A percentile compares a stretch with the other conserved stretches of the same genome.
phyloP scores from a whole-genome alignment of 2,113 vertebrate species.

The Mastomys natalensis region DNA sequence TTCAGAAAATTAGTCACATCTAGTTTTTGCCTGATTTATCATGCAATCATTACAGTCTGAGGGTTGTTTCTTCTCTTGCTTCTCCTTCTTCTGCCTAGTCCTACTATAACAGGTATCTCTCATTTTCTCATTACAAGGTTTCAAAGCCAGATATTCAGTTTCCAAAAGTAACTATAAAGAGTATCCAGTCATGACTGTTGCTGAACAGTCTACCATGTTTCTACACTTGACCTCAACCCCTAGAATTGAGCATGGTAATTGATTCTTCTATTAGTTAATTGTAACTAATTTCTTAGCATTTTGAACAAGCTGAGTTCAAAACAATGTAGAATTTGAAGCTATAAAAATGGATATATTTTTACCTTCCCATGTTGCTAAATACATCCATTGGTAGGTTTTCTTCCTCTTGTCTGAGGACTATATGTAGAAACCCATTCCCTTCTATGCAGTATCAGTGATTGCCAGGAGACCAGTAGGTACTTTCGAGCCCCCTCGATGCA shows the following conservation, averaged over 20 bases:
- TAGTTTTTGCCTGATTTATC: neutral
- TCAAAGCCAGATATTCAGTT: neutral
- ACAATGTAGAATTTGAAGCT: neutral
- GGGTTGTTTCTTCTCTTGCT: too few relatives aligned
- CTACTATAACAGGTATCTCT: neutral
- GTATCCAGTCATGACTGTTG: neutral
- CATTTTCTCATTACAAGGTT: neutral
- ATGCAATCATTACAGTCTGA: too few relatives aligned
- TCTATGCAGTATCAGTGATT: neutral
- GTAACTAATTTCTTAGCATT: neutral
- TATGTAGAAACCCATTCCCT: too few relatives aligned
- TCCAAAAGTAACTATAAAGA: neutral
- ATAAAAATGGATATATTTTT: neutral
- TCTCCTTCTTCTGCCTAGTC: neutral
- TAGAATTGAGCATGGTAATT: neutral
- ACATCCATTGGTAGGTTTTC: neutral
- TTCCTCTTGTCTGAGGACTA: neutral
- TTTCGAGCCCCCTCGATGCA: too few relatives aligned
- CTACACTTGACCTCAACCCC: neutral
- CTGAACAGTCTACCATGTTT: neutral
- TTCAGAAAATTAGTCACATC: neutral
- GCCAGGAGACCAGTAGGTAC: neutral
- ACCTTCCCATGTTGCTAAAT: neutral
- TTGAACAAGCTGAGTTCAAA: neutral
- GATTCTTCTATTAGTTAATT: neutral